Percentiles rank a stretch among this genome's conserved stretches.
These are phyloP conservation scores for Misgurnus mizolepis DNA, from an alignment of 2,113 vertebrate species.

Conservation along the genomic window DNA sequence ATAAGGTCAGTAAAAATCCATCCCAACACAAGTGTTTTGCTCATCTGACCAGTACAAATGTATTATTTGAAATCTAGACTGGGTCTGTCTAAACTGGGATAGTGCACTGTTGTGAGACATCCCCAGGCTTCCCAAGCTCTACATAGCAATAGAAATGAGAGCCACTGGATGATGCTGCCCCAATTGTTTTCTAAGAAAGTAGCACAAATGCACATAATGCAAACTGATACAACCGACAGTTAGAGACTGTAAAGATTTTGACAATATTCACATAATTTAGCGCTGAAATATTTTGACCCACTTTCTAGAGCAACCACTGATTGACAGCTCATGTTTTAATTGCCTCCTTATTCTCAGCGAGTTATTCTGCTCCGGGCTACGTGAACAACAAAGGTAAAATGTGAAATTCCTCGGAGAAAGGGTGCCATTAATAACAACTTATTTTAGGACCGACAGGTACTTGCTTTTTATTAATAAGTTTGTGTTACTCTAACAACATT, in stretches of 20 bases:
- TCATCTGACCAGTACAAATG: slow-evolving; percentile 6
- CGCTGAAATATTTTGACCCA: slow-evolving; percentile 21
- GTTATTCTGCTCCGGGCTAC: not conserved
- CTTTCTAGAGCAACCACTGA: slow-evolving; percentile 13
- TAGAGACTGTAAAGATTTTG: slow-evolving; percentile 13
- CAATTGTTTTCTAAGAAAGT: slow-evolving; percentile 23
- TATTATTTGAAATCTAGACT: slow-evolving; percentile 8
- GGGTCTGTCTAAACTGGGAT: slow-evolving; percentile 24
- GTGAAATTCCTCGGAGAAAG: not conserved
- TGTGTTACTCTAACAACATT: slow-evolving; percentile 27
- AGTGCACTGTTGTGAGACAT: slow-evolving; percentile 1
- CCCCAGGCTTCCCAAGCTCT: slow-evolving; percentile 23
- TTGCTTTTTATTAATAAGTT: slow-evolving; percentile 37
- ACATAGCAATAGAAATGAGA: slow-evolving; percentile 5
- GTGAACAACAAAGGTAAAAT: slow-evolving; percentile 34
- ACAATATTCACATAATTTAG: slow-evolving; percentile 14
- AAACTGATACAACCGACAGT: not conserved
- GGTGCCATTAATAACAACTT: not conserved
- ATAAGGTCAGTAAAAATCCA: slow-evolving; percentile 29
- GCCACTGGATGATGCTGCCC: not conserved
- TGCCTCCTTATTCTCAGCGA: slow-evolving; percentile 13
- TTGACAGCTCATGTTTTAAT: slow-evolving; percentile 32
- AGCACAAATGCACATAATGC: slow-evolving; percentile 12
- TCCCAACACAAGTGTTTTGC: not conserved
- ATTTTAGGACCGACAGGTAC: slow-evolving; percentile 20